A percentile compares a stretch with the other conserved stretches of the same genome.
These are phyloP conservation scores for Actinostola sp. DNA, from an alignment of 92 coral and sea anemone genomes.

Conservation along the genomic window DNA sequence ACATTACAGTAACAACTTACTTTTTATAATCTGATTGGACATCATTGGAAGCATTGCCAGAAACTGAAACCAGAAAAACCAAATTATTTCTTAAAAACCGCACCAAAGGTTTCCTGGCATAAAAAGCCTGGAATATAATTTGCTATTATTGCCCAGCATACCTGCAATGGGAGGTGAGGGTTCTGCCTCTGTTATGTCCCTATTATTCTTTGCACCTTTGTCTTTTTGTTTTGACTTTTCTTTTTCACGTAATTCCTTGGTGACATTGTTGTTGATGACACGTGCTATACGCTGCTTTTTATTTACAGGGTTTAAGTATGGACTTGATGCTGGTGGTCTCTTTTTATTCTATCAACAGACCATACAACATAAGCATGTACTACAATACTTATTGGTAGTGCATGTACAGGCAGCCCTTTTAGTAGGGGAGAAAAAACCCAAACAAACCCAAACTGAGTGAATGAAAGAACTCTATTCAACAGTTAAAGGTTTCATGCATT, in stretches of 20 bases:
- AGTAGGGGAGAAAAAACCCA: too few relatives aligned
- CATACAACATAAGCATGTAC: not conserved
- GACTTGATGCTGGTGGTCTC: constrained; percentile 18
- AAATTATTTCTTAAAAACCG: not conserved
- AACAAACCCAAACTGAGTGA: too few relatives aligned
- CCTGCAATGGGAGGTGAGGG: not conserved
- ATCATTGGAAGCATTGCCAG: constrained; percentile 6
- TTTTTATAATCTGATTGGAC: constrained; percentile 30
- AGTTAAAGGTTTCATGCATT: too few relatives aligned
- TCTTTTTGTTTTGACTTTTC: constrained; percentile 11
- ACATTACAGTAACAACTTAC: too few relatives aligned
- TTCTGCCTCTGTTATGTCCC: not conserved
- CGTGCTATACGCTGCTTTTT: constrained; percentile 89
- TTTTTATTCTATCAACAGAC: constrained; percentile 26
- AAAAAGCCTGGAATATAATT: not conserved
- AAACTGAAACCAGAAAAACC: not conserved
- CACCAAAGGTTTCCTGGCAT: not conserved
- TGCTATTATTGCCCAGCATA: too few relatives aligned
- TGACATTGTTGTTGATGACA: constrained; percentile 64
- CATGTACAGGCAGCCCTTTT: too few relatives aligned
- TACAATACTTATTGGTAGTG: too few relatives aligned
- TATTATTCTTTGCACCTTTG: not conserved
- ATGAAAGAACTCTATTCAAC: too few relatives aligned
- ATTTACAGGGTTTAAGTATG: constrained; percentile 43
- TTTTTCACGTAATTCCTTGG: constrained; percentile 25